A percentile compares a stretch with the other conserved stretches of the same genome.
These are phyloP conservation scores for Clarias fuscus DNA, from an alignment of 2,797 vertebrate genomes.

Conservation along the genomic window DNA sequence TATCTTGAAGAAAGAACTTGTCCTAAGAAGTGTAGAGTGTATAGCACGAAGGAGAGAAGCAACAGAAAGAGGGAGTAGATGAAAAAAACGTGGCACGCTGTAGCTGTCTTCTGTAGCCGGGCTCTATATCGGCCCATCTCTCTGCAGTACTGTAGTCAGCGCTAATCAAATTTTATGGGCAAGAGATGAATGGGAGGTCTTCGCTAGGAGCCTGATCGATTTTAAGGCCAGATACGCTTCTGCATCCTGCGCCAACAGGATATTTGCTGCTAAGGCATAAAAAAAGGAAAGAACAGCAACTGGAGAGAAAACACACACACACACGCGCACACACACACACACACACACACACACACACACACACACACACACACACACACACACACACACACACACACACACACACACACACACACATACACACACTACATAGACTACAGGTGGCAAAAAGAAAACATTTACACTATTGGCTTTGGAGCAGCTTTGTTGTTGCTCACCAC, in stretches of 20 bases:
- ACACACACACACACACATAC: constrained; percentile 21
- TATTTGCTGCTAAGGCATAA: constrained; percentile 92
- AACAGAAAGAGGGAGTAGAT: constrained; percentile 58
- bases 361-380: constrained; percentile 24
- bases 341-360: constrained; percentile 22
- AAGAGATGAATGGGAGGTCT: constrained; percentile 89
- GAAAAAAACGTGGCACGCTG: constrained; percentile 61
- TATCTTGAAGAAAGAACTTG: constrained; percentile 30
- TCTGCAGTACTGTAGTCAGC: constrained; percentile 86
- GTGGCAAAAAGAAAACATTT: constrained; percentile 61
- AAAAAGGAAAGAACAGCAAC: constrained; percentile 67
- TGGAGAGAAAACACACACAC: constrained; percentile 45
- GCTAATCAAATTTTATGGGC: constrained; percentile 92
- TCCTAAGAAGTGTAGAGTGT: constrained; percentile 2
- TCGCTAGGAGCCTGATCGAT: constrained; percentile 87
- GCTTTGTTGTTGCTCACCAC: constrained; percentile 50
- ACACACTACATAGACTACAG: constrained; percentile 49
- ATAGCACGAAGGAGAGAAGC: constrained; percentile 56
- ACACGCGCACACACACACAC: constrained; percentile 17
- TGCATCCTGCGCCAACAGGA: constrained; percentile 86
- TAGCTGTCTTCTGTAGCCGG: constrained; percentile 75
- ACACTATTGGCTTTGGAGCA: constrained; percentile 49
- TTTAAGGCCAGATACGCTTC: constrained; percentile 82
- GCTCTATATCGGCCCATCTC: constrained; percentile 84
- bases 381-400: constrained; percentile 27